Base-by-base conservation (phyloP, 2,113 vertebrate genomes). In the Cromileptes altivelis region DNA sequence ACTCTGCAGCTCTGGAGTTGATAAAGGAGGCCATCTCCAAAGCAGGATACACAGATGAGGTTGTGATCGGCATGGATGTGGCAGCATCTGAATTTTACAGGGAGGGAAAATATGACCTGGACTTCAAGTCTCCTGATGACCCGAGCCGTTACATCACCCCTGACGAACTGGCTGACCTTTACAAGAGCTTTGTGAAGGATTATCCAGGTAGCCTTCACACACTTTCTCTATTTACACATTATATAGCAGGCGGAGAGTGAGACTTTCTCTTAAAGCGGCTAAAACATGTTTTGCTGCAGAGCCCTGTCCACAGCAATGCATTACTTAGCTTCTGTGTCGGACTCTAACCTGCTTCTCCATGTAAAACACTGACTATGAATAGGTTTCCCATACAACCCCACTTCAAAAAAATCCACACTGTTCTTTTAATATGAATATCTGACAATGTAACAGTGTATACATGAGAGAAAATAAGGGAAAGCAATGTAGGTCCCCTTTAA, bases 31-130 rank as follows among this genome's bases (percentile, higher is more conserved):
- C 98, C 5, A 98, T 99, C 0, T 75, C 83, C 80, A 99, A 99
- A 87, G 98, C 98, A 0, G 97, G 98, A 50, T 99, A 99, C 93
- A 87, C 97, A 0, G 96, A 99, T 1, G 94, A 99, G 93, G 93
- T 99, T 4, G 97, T 99, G 68, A 98, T 99, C 0, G 97, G 98
- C 76, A 99, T 99, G 98, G 98, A 99, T 2, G 97, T 99, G 45
- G 98, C 98, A 0, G 98, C 98, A 0, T 99, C 98, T 0, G 98
- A 99, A 86, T 99, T 99, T 94, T 98, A 94, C 92, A 92, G 96
- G 0, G 94, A 97, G 0, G 98, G 98, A 12, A 98, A 98, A 69
- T 99, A 99, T 0, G 98, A 99, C 93, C 92, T 99, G 95, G 98
- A 99, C 93, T 99, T 99, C 95, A 99, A 99, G 95, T 99, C 98